Evolutionary conservation across 2,113 vertebrate genomes (phyloP), one percentile per base, ranked within the genome.

Genomic region (Leiothrix lutea): DNA sequence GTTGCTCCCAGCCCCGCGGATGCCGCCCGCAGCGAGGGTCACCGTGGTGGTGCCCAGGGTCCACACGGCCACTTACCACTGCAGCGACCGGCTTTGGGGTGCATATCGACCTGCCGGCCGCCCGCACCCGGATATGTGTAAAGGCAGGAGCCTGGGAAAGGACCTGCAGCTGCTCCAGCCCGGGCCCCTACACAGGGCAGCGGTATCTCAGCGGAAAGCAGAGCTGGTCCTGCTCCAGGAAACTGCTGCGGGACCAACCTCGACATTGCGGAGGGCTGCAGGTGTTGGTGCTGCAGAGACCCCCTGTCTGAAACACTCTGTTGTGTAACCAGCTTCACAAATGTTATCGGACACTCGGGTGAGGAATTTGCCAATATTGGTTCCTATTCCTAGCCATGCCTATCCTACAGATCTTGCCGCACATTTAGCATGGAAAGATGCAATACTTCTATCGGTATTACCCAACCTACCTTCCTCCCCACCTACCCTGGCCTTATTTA

Each of bases 371-470:
- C 29, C 28, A 7, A 0, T 42, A 25, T 4, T 17, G 35, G 36
- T 53, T 70, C 42, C 29, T 24, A 2, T 23, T 72, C 31, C 54
- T 15, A 17, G 75, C 45, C 42, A 2, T n/a, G 26, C 11, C 48
- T 48, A 8, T 70, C 36, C 45, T 57, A 5, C 38, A 29, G 17
- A 36, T 42, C 21, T 11, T 7, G 2, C 25, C 4, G 45, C 6
- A 1, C 35, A 26, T 28, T 60, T 16, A 51, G 48, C 65, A 4
- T 10, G 64, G 20, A 11, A 60, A 82, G 33, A 60, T 48, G n/a
- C 9, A 28, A 17, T n/a, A 57, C 36, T 64, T 33, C 4, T 14
- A 23, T 40, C 0, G 0, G 0, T n/a, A 20, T 38, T 57, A 25
- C 7, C 28, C 12, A 36, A 57, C 14, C 11, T 70, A 12, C 16